Evolutionary conservation across 1,140 invertebrate genomes (phyloP), one percentile per base, ranked within the genome.

Genomic region (Lordiphosa stackelbergi): DNA sequence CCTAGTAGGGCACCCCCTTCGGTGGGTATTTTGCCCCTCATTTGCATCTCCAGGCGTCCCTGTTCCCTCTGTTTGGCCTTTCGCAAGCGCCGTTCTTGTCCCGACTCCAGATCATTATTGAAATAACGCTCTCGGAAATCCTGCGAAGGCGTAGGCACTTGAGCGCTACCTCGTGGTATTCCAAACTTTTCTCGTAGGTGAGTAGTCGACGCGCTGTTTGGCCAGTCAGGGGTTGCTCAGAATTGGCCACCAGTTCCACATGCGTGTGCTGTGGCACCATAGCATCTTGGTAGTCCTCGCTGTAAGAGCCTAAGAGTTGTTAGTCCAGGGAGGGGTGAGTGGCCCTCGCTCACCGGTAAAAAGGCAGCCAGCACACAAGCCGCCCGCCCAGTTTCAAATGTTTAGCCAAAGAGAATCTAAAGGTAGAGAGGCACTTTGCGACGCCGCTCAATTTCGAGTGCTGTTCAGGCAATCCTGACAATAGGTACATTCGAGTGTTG

Each of bases 351-450:
- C 88, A 94, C 94, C 93, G 92, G 59, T 94, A 93, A 48, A 97
- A 89, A 47, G 97, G 97, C 78, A 97, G 92, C 97, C 97, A 98
- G 89, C 93, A 97, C 0, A 98, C 96, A 10, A 98, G 88, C 70
- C 94, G 88, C 0, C 96, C 94, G 28, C 92, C 91, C 3, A 95
- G 54, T 69, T 89, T 91, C 36, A 99, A 90, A 89, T 95, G 93
- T 59, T 89, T 91, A 0, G 93, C 93, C 4, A n/a, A n/a, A n/a
- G n/a, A n/a, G n/a, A n/a, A n/a, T n/a, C n/a, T n/a, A n/a, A n/a
- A n/a, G n/a, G n/a, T n/a, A n/a, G n/a, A n/a, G n/a, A n/a, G n/a
- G n/a, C n/a, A n/a, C n/a, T n/a, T n/a, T n/a, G n/a, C n/a, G n/a
- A n/a, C n/a, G n/a, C n/a, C n/a, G n/a, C n/a, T n/a, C n/a, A n/a